Evolutionary conservation across 2,113 vertebrate species (phyloP).

Genomic region (Lota lota): DNA sequence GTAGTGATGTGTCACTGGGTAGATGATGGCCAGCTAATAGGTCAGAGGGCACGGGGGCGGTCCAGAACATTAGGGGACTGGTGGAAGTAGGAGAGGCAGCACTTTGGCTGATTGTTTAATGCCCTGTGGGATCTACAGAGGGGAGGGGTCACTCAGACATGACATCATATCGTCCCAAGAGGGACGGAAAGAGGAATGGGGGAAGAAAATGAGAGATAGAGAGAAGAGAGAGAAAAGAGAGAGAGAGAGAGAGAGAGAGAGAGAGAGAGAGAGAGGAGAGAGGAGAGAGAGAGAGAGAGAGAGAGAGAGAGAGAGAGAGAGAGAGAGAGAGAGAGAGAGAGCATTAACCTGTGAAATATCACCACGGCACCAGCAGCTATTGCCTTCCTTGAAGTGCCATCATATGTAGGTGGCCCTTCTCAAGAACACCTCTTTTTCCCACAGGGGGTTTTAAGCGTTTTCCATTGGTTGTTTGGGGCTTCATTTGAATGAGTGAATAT

Average conservation of each 20-base stretch:
- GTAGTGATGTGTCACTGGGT: slow-evolving; percentile 26
- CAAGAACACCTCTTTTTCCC: no score
- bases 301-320: background rate
- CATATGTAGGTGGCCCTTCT: background rate
- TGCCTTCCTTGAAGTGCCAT: background rate
- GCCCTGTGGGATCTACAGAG: slow-evolving; percentile 35
- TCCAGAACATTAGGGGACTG: slow-evolving; percentile 54
- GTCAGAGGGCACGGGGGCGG: slow-evolving; percentile 36
- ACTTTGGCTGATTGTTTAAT: slow-evolving; percentile 60
- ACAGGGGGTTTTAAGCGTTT: no score
- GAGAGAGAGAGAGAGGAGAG: background rate
- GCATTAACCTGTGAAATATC: no score
- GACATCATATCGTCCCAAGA: slow-evolving; percentile 55
- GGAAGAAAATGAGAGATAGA: background rate
- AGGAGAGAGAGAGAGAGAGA: no score
- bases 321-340: no score
- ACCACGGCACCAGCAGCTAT: no score
- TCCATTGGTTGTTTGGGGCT: no score
- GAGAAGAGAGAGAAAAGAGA: background rate
- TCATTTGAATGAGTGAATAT: no score
- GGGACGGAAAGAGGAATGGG: background rate
- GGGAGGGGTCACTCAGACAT: slow-evolving; percentile 39
- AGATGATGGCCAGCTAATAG: slow-evolving; percentile 46
- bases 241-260: background rate
- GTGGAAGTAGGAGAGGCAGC: slow-evolving; percentile 45